Percentiles rank a stretch among this genome's conserved stretches.
Conservation (phyloP, 2,888 invertebrate genomes). For the Petrophora chlorosata region DNA sequence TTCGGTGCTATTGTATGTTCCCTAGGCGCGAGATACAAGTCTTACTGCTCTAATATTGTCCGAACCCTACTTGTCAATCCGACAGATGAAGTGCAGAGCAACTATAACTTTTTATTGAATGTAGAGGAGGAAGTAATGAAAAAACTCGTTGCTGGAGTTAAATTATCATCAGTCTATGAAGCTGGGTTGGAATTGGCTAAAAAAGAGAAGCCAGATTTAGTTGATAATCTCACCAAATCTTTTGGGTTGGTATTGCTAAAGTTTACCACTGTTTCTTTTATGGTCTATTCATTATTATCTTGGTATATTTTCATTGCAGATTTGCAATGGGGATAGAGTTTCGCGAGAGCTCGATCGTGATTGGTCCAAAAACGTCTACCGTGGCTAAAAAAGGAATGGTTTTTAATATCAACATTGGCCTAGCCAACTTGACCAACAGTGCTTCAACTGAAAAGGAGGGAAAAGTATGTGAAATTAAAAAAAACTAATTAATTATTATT, state of each 20-base stretch:
- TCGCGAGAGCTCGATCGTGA: conserved; percentile 95
- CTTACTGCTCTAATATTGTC: conserved; percentile 98
- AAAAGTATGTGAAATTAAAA: conserved; percentile 87
- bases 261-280: not conserved
- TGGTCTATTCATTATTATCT: too few species aligned
- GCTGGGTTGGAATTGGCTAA: conserved; percentile 91
- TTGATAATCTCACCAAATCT: conserved; percentile 96
- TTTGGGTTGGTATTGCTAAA: conserved; percentile 86
- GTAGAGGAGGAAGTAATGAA: conserved; percentile 96
- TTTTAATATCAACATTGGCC: conserved; percentile 97
- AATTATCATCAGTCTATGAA: conserved; percentile 94
- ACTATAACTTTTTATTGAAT: conserved; percentile 95
- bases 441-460: conserved; percentile 93
- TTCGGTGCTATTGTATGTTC: conserved; percentile 98
- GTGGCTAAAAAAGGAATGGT: conserved; percentile 96
- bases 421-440: conserved; percentile 92
- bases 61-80: conserved; percentile 98
- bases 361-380: conserved; percentile 94
- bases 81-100: conserved; percentile 88
- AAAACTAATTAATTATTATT: too few species aligned
- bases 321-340: conserved; percentile 99
- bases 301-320: conserved; percentile 60
- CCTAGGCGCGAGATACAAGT: conserved; percentile 97
- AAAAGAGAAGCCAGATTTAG: conserved; percentile 92
- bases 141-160: conserved; percentile 90